Conservation (phyloP, 2,113 vertebrate species). For the Antechinus flavipes region DNA sequence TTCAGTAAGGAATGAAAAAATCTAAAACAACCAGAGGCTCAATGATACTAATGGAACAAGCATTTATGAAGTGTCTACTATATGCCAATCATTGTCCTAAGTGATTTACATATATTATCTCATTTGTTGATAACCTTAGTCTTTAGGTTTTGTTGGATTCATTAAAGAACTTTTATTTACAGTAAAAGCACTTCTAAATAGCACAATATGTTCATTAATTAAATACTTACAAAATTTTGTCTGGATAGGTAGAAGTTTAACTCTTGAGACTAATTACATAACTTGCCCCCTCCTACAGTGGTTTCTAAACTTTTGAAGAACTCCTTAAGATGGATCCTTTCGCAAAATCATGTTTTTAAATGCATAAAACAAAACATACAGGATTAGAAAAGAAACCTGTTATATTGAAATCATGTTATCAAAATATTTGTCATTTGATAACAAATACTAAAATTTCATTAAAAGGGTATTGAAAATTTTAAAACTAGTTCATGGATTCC, state of each 20-base stretch:
- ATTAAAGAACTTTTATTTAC: constrained; percentile 21
- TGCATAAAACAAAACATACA: not conserved
- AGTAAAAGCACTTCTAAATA: constrained; percentile 23
- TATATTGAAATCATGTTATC: not conserved
- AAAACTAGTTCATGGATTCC: not conserved
- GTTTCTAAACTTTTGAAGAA: too few species aligned
- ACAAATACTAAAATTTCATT: not conserved
- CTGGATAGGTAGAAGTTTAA: not conserved
- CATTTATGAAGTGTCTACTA: not conserved
- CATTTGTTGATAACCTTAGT: not conserved
- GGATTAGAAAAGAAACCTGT: not conserved
- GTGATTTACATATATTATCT: not conserved
- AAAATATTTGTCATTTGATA: not conserved
- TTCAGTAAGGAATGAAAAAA: not conserved
- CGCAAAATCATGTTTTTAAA: not conserved
- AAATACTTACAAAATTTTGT: not conserved
- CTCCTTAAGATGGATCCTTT: not conserved
- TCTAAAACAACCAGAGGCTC: constrained; percentile 35
- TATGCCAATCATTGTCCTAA: not conserved
- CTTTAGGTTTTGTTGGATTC: not conserved
- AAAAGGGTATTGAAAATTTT: not conserved
- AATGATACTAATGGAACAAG: constrained; percentile 8
- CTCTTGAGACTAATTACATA: not conserved
- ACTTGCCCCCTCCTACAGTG: not conserved
- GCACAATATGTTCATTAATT: not conserved